Percentiles rank a stretch among this genome's conserved stretches.
Conservation (phyloP, 2,888 invertebrate genomes). For the Lasioglossum zephyrum region DNA sequence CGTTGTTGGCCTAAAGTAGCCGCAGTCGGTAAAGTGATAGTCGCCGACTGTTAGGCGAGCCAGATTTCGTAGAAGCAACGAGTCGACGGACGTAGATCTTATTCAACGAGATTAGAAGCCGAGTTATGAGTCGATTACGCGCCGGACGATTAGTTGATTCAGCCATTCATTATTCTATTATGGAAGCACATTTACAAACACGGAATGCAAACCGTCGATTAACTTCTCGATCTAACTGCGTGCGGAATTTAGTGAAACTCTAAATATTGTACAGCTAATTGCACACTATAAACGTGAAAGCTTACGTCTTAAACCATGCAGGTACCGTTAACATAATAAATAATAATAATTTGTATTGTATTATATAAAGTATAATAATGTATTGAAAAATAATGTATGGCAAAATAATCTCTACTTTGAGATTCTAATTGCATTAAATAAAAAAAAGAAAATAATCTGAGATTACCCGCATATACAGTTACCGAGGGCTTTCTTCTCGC, state of each 20-base stretch:
- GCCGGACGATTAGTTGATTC: slow-evolving; percentile 44
- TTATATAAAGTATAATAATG: too few relatives aligned
- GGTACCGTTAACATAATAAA: background rate
- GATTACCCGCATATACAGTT: slow-evolving; percentile 8
- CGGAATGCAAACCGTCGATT: background rate
- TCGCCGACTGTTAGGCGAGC: slow-evolving; percentile 70
- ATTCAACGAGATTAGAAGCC: slow-evolving; percentile 63
- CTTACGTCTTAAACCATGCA: background rate
- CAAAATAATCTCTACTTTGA: too few relatives aligned
- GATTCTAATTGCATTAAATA: too few relatives aligned
- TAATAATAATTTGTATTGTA: too few relatives aligned
- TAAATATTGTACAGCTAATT: background rate
- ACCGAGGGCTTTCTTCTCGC: background rate
- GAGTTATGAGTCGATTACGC: slow-evolving; percentile 44
- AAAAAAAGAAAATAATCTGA: background rate
- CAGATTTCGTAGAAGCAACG: slow-evolving; percentile 65
- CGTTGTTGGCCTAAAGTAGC: slow-evolving; percentile 67
- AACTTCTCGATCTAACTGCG: background rate
- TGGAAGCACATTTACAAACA: slow-evolving; percentile 43
- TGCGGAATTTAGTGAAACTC: background rate
- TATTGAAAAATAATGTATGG: too few relatives aligned
- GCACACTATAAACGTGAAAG: background rate
- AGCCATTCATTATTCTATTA: slow-evolving; percentile 46
- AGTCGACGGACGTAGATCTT: slow-evolving; percentile 55
- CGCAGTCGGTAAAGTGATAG: slow-evolving; percentile 75